Evolutionary conservation across 2,888 invertebrate genomes (phyloP), one percentile per base, ranked within the genome.

Genomic region (Phortica okadai): DNA sequence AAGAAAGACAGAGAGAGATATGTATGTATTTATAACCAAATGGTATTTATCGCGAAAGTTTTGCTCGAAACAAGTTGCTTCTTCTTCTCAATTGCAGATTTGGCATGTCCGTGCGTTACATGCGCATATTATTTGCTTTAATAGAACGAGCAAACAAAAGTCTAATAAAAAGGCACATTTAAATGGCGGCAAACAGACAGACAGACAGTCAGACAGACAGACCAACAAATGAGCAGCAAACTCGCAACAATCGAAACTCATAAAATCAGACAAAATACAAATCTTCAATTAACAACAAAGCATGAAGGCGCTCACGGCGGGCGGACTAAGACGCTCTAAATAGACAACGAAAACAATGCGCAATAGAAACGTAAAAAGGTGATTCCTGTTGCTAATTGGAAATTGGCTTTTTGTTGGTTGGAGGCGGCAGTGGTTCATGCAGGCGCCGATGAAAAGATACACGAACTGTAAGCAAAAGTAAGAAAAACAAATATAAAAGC

Each of bases 211-310:
- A 33, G 67, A 4, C 33, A 33, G 33, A 33, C 33, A 33, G 33
- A 33, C 33, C 42, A n/a, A 44, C 44, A 69, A 64, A 1, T 54
- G 54, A 54, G n/a, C 11, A 54, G n/a, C 54, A 54, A 54, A 54
- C 54, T 54, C 54, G 4, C 21, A 69, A 45, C 69, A 69, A 69
- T 45, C 45, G 69, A 69, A 69, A 69, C 45, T 44, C 84, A 85
- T 84, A 83, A 84, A 84, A 85, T 84, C 82, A 84, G 73, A 75
- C 80, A 81, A 80, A 82, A 81, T 81, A 83, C 85, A 82, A 86
- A 86, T 85, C 85, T 86, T 84, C 85, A 85, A 85, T 85, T 85
- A 85, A 84, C 85, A 79, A 84, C 79, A 78, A 67, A 10, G 69
- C 73, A 4, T 33, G 33, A 33, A 21, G 21, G 21, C 21, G 21